Percentiles rank a stretch among this genome's conserved stretches.
These are phyloP conservation scores for Galeruca laticollis DNA, from an alignment of 2,888 invertebrate species.

Conservation along the genomic window DNA sequence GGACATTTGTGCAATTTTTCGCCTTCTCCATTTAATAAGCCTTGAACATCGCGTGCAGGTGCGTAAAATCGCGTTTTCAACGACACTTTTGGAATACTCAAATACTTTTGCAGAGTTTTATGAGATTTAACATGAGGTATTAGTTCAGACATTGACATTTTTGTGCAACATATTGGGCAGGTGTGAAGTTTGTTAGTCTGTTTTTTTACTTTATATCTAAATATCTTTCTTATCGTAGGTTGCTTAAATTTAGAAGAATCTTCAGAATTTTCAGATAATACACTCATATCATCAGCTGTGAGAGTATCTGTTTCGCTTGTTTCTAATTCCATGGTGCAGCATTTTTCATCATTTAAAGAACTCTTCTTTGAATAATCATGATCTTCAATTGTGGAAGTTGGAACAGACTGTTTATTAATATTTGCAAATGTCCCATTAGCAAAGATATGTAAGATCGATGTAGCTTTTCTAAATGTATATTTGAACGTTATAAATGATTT, in stretches of 20 bases:
- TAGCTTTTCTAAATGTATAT: conserved; percentile 9
- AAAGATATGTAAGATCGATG: conserved; percentile 7
- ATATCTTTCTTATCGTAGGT: not conserved
- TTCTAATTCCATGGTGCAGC: not conserved
- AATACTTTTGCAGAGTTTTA: conserved; percentile 57
- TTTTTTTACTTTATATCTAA: not conserved
- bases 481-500: conserved; percentile 10
- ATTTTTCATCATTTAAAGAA: not conserved
- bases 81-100: conserved; percentile 52
- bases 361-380: not conserved
- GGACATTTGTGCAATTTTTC: conserved; percentile 56
- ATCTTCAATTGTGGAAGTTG: not conserved
- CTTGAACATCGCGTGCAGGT: conserved; percentile 10
- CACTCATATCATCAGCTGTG: not conserved
- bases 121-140: conserved; percentile 54
- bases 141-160: conserved; percentile 54
- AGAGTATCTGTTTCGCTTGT: not conserved
- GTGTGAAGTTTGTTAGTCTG: conserved; percentile 39
- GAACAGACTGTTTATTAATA: not conserved
- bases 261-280: not conserved
- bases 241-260: not conserved
- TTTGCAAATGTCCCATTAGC: not conserved
- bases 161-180: conserved; percentile 57
- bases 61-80: conserved; percentile 37
- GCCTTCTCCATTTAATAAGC: conserved; percentile 46